Evolutionary conservation across 2,888 invertebrate genomes (phyloP), one percentile per base, ranked within the genome.

Genomic region (Meiosimyza decipiens): DNA sequence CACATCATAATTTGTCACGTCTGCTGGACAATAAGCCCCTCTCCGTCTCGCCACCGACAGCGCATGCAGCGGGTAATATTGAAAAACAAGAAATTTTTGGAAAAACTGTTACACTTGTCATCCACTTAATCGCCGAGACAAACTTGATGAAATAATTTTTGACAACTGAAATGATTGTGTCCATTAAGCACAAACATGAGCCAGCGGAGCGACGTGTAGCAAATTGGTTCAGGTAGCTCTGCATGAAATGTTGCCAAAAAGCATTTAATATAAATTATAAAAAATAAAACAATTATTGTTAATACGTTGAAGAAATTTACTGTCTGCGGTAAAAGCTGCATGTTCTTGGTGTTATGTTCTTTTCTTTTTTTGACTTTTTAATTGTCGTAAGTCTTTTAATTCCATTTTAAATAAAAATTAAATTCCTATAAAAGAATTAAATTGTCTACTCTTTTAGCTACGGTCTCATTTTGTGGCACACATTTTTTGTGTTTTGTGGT

Each of bases 331-430:
- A 66, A 16, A n/a, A 40, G 40, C 40, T 40, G 9, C 40, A 40
- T 40, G 40, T 40, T 40, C 9, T 49, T 13, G 9, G 13, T 64
- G 52, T 55, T 55, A 9, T 66, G 22, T 28, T 52, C 3, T 12
- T 65, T 22, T 9, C 22, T 22, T 59, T 28, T 28, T 54, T 12
- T 22, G 16, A 16, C 3, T 33, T 50, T 60, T 69, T 51, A 22
- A 64, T 51, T 64, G 15, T 7, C 18, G 33, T 55, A 51, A 54
- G 47, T 33, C 40, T 52, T 57, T 64, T 71, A 64, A 71, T 64
- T 63, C 55, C 54, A 55, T 63, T 64, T 71, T 71, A 71, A 71
- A 71, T 64, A 71, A 64, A 50, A 64, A 63, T 55, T 64, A 64
- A 71, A 63, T 18, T 50, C 55, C 55, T 18, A 57, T 63, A 64